Percentiles rank a stretch among this genome's conserved stretches.
Evolutionary conservation across 2,797 vertebrate genomes (phyloP).

Genomic region (Acrocephalus scirpaceus): DNA sequence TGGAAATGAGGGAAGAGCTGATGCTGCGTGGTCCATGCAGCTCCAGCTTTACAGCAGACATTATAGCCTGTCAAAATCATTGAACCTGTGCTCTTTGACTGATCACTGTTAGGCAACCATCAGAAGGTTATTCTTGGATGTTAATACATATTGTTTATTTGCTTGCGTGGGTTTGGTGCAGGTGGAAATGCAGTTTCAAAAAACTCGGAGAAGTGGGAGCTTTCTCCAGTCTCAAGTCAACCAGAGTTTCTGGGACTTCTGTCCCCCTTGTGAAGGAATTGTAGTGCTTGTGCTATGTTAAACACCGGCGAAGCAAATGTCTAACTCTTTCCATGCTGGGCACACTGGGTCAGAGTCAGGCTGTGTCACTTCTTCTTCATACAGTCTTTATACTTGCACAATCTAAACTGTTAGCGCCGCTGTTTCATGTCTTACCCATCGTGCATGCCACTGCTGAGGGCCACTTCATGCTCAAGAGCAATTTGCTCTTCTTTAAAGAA

Average conservation of each 20-base stretch:
- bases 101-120: not conserved
- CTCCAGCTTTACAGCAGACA: not conserved
- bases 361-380: not conserved
- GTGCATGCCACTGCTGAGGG: accelerated
- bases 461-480: not conserved
- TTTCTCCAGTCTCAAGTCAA: not conserved
- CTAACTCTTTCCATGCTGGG: not conserved
- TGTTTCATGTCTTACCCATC: accelerated
- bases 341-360: not conserved
- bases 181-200: not conserved
- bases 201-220: not conserved
- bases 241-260: not conserved
- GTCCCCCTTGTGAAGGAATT: not conserved
- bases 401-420: not conserved
- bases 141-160: not conserved
- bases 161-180: not conserved
- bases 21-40: not conserved
- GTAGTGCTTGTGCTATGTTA: not conserved
- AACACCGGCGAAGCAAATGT: not conserved
- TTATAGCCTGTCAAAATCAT: not conserved
- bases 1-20: slow-evolving; percentile 1
- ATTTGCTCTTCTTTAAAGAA: not conserved
- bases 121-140: not conserved
- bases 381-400: not conserved
- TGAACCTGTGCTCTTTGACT: not conserved